Conservation (phyloP, 2,888 invertebrate genomes). For the Geotrupes spiniger region DNA sequence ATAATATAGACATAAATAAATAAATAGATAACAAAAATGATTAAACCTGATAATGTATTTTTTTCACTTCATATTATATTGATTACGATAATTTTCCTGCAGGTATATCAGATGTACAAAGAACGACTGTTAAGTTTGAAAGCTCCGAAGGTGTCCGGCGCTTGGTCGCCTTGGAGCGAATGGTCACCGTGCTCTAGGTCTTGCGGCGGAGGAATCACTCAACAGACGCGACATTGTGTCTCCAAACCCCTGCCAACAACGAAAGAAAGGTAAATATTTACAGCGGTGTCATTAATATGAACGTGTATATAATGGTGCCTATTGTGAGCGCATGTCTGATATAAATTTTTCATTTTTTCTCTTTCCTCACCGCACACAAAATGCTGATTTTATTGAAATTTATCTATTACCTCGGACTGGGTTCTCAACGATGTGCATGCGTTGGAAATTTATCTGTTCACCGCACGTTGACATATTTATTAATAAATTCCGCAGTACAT, state of each 20-base stretch:
- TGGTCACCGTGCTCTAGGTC: conserved; percentile 74
- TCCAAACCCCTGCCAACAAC: conserved; percentile 37
- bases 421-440: too few species aligned
- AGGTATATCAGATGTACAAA: conserved; percentile 46
- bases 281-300: conserved; percentile 7
- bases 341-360: not conserved
- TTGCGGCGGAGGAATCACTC: conserved; percentile 74
- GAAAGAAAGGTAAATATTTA: conserved; percentile 21
- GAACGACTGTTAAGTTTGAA: conserved; percentile 41
- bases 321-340: conserved; percentile 4
- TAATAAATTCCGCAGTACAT: too few species aligned
- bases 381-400: too few species aligned
- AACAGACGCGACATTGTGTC: conserved; percentile 68
- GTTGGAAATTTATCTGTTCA: too few species aligned
- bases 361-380: not conserved
- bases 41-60: too few species aligned
- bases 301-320: conserved; percentile 8
- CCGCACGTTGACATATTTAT: too few species aligned
- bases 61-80: not conserved
- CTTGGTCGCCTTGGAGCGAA: conserved; percentile 70
- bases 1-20: too few species aligned
- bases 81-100: conserved; percentile 26
- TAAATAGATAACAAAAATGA: too few species aligned
- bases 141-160: conserved; percentile 43
- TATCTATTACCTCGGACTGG: too few species aligned